Conservation (phyloP, 30 jellyfish, hydroid and myxozoan genomes). For the Turritopsis dohrnii region DNA sequence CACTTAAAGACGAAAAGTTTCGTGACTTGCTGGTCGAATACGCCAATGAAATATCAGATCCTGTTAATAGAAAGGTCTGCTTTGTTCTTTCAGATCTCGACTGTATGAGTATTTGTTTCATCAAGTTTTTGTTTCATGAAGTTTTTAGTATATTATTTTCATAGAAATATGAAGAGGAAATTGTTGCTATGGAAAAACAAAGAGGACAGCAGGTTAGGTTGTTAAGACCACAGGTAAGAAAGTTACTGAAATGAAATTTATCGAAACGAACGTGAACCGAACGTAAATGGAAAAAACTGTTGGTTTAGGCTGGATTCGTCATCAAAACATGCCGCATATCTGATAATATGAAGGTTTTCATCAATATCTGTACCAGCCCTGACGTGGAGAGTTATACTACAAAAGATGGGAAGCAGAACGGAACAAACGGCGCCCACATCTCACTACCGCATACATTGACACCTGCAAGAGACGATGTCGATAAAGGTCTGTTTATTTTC, state of each 20-base stretch:
- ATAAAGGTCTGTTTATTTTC: conserved; percentile 40
- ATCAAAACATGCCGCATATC: conserved; percentile 35
- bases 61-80: conserved; percentile 60
- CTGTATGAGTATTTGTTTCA: neutral
- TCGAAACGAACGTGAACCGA: too few species aligned
- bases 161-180: conserved; percentile 70
- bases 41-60: conserved; percentile 88
- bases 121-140: neutral
- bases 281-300: neutral
- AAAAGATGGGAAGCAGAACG: conserved; percentile 17
- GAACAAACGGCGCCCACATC: conserved; percentile 36
- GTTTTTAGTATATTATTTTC: neutral
- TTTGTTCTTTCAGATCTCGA: neutral
- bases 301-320: conserved; percentile 66
- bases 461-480: conserved; percentile 66
- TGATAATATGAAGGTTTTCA: conserved; percentile 44
- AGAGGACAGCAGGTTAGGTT: conserved; percentile 66
- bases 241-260: too few species aligned
- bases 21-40: conserved; percentile 64
- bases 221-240: conserved; percentile 64
- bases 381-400: conserved; percentile 39
- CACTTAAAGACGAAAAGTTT: conserved; percentile 60
- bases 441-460: conserved; percentile 50
- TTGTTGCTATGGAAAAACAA: conserved; percentile 50
- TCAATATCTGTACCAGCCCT: conserved; percentile 63